Evolutionary conservation across 2,113 vertebrate genomes (phyloP), one percentile per base, ranked within the genome.

Genomic region (Perca flavescens): DNA sequence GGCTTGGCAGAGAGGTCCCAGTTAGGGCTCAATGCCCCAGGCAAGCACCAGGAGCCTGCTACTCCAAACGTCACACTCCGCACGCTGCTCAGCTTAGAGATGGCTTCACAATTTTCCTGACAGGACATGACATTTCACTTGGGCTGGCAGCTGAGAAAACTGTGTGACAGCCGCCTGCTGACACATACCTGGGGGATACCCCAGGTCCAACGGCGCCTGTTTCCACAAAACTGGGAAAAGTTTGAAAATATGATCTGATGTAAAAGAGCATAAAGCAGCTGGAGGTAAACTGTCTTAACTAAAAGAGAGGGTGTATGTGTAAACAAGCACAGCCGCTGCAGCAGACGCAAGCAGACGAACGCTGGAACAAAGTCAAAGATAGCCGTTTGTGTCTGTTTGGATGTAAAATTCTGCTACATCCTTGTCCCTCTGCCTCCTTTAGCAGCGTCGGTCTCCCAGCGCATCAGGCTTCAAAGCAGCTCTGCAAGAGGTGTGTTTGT

Each of bases 121-220:
- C 92, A 92, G 85, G 86, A 93, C 93, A 94, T 93, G 93, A 94
- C 93, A 94, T 94, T 94, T 92, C 91, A 93, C 92, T 94, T 77
- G 83, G 88, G 82, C 73, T 90, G 86, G 81, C 88, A 79, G 84
- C 57, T 43, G 76, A 86, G 90, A 88, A 79, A 86, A 79, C 54
- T 34, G 60, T 71, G 72, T 89, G 92, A 93, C 90, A 91, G 85
- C 76, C 89, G 79, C 89, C 89, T 82, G 83, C 82, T 80, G 88
- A 89, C 83, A 88, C 79, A 84, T 76, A 90, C 88, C 90, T 91
- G 83, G 61, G 91, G 89, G 85, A 91, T 28, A 89, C 86, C 87
- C 64, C 69, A 43, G 74, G 90, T 90, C 85, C 85, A 78, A 84
- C 77, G 28, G 58, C 2, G 68, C n/a, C 74, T 78, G 74, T 71